Evolutionary conservation across 2,113 vertebrate genomes (phyloP).

Genomic region (Myotis brandtii): DNA sequence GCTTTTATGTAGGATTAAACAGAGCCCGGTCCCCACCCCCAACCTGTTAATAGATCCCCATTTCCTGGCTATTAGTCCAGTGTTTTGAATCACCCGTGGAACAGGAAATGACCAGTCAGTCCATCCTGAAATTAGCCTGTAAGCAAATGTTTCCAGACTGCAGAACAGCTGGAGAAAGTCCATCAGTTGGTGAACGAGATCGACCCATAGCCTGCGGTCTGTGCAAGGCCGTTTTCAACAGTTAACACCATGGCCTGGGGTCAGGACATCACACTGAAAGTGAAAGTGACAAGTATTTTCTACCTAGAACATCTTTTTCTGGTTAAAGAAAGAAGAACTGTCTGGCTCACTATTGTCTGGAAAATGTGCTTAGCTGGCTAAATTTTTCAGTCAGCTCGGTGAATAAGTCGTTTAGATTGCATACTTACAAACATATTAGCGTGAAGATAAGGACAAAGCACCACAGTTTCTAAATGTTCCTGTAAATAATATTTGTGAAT

Average conservation of each 20-base stretch:
- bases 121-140: not conserved
- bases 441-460: not conserved
- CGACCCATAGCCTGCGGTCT: too few species aligned
- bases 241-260: not conserved
- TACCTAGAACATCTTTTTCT: not conserved
- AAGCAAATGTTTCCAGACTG: not conserved
- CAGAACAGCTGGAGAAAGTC: not conserved
- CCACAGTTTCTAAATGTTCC: not conserved
- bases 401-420: not conserved
- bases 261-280: not conserved
- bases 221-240: fast-evolving
- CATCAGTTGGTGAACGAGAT: fast-evolving
- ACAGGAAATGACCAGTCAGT: not conserved
- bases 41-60: not conserved
- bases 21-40: fast-evolving
- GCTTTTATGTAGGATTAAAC: not conserved
- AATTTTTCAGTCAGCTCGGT: not conserved
- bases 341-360: not conserved
- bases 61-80: not conserved
- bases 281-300: not conserved
- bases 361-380: not conserved
- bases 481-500: not conserved
- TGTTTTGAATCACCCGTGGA: not conserved
- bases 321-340: not conserved
- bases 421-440: fast-evolving